phyloP scores from a whole-genome alignment of 2,113 vertebrate species.

The Prunella fulvescens region DNA sequence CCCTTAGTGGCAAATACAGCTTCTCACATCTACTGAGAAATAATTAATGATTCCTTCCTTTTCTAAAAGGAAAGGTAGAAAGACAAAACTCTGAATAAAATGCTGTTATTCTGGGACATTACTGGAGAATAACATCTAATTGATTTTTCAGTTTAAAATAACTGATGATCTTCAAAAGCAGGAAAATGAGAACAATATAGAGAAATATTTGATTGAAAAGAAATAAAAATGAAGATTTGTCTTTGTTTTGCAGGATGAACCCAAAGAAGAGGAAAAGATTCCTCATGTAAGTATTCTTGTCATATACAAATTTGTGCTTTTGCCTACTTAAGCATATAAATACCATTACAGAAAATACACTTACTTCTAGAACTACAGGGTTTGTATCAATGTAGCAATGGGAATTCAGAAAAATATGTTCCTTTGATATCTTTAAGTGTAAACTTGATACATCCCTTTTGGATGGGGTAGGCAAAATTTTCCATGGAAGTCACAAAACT shows the following conservation, averaged over 20 bases:
- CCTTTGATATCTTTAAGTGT: neutral
- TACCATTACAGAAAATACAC: neutral
- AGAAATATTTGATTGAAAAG: neutral
- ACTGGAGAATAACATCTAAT: neutral
- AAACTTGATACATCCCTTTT: neutral
- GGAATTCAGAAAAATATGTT: neutral
- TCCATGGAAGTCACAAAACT: neutral
- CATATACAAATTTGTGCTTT: neutral
- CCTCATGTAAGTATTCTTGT: neutral
- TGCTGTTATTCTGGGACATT: neutral
- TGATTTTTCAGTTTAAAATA: neutral
- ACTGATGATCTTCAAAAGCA: neutral
- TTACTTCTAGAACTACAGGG: neutral
- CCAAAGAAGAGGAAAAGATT: neutral
- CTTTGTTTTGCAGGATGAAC: conserved; percentile 11
- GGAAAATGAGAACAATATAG: neutral
- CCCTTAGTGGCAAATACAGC: neutral
- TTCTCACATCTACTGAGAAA: neutral
- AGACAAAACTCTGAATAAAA: neutral
- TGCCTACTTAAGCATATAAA: neutral
- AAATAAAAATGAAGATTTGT: neutral
- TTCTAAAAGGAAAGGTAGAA: neutral
- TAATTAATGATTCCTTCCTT: neutral
- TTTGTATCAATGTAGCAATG: neutral
- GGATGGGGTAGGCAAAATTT: neutral